phyloP scores from a whole-genome alignment of 2,888 invertebrate genomes.

The Oligia strigilis region DNA sequence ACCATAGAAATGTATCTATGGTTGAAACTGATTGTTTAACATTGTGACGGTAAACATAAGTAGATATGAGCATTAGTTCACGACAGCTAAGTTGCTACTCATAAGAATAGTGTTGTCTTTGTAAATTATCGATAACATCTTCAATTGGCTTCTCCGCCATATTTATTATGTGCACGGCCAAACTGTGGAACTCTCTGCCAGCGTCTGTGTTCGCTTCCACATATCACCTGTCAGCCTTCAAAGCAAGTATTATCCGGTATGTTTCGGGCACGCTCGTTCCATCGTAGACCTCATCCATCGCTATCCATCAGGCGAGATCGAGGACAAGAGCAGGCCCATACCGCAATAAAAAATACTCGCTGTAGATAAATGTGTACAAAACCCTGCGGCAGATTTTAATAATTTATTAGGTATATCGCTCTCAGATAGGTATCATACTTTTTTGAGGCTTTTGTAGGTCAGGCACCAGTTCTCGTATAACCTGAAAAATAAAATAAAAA shows the following conservation, averaged over 20 bases:
- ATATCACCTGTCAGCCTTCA: neutral
- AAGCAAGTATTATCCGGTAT: neutral
- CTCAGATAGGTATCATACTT: neutral
- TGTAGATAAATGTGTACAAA: neutral
- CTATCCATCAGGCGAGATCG: neutral
- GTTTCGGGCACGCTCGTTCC: neutral
- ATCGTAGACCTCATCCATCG: neutral
- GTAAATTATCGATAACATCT: slow-evolving; percentile 28
- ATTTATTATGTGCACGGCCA: neutral
- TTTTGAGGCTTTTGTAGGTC: neutral
- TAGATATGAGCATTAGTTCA: slow-evolving; percentile 37
- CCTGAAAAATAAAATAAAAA: neutral
- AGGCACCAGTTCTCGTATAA: neutral
- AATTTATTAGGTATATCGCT: neutral
- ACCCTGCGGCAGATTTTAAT: neutral
- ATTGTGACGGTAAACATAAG: slow-evolving; percentile 32
- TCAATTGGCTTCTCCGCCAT: neutral
- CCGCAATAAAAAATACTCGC: neutral
- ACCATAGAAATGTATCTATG: neutral
- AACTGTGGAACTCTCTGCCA: neutral
- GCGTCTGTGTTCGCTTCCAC: no score
- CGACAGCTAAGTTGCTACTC: slow-evolving; percentile 48
- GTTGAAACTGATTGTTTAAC: slow-evolving; percentile 17
- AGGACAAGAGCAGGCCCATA: neutral
- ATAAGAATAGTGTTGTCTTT: slow-evolving; percentile 48